Evolutionary conservation across 1,140 invertebrate genomes (phyloP).

Genomic region (Trissolcus basalis): DNA sequence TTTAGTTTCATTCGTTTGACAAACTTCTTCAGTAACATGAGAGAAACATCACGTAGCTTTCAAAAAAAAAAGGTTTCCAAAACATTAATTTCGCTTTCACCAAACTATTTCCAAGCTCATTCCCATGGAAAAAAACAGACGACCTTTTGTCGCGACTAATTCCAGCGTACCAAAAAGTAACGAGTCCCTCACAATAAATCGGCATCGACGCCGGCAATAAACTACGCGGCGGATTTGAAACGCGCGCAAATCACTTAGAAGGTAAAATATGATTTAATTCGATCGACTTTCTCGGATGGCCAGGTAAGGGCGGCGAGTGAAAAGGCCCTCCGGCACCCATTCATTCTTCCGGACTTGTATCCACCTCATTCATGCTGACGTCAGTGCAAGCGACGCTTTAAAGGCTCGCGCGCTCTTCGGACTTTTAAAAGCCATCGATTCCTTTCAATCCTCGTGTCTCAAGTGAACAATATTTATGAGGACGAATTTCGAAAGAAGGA

Average conservation of each 20-base stretch:
- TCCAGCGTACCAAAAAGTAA: slow-evolving; percentile 15
- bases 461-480: slow-evolving; percentile 21
- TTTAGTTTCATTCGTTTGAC: too few relatives aligned
- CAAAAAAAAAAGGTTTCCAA: too few relatives aligned
- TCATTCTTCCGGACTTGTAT: slow-evolving; percentile 44
- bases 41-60: too few relatives aligned
- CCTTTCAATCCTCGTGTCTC: slow-evolving; percentile 26
- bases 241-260: too few relatives aligned
- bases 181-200: slow-evolving; percentile 15
- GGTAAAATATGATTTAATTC: slow-evolving; percentile 43
- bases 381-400: slow-evolving; percentile 23
- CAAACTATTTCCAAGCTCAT: too few relatives aligned
- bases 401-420: slow-evolving; percentile 15
- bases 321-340: slow-evolving; percentile 41
- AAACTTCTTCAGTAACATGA: too few relatives aligned
- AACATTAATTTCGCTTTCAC: too few relatives aligned
- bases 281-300: slow-evolving; percentile 23
- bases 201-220: slow-evolving; percentile 3
- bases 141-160: slow-evolving; percentile 9
- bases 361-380: slow-evolving; percentile 45
- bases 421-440: slow-evolving; percentile 49
- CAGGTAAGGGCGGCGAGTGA: slow-evolving; percentile 15
- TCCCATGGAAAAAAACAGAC: background rate
- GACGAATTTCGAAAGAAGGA: background rate
- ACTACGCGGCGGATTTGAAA: too few relatives aligned